phyloP scores from a whole-genome alignment of 1,140 invertebrate species.

The Pentalonia nigronervosa region DNA sequence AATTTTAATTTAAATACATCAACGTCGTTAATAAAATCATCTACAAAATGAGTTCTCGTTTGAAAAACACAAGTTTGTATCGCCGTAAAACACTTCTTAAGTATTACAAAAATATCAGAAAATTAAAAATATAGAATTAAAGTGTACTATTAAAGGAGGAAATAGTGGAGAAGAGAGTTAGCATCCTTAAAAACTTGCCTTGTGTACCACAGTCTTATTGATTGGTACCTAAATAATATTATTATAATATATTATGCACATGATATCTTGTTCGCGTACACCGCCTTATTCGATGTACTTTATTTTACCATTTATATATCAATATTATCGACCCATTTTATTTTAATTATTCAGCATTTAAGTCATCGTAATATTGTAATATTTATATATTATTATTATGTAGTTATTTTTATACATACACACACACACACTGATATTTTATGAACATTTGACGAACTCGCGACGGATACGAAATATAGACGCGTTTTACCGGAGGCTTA shows the following conservation, averaged over 20 bases:
- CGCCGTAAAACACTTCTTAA: no score
- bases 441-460: conserved; percentile 2
- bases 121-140: no score
- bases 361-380: neutral
- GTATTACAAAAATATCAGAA: no score
- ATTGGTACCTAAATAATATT: neutral
- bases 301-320: neutral
- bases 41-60: no score
- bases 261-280: neutral
- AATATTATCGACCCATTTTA: neutral
- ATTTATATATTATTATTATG: conserved; percentile 6
- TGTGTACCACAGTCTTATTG: neutral
- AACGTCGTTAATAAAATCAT: no score
- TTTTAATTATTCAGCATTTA: neutral
- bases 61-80: no score
- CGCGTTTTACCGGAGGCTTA: neutral
- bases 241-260: neutral
- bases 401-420: conserved; percentile 4
- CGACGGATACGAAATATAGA: neutral
- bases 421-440: neutral
- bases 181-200: no score
- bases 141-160: no score
- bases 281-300: conserved; percentile 4
- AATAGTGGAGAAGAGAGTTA: no score
- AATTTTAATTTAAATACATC: no score